Evolutionary conservation across 2,888 invertebrate species (phyloP).

Genomic region (Phorcus lineatus): DNA sequence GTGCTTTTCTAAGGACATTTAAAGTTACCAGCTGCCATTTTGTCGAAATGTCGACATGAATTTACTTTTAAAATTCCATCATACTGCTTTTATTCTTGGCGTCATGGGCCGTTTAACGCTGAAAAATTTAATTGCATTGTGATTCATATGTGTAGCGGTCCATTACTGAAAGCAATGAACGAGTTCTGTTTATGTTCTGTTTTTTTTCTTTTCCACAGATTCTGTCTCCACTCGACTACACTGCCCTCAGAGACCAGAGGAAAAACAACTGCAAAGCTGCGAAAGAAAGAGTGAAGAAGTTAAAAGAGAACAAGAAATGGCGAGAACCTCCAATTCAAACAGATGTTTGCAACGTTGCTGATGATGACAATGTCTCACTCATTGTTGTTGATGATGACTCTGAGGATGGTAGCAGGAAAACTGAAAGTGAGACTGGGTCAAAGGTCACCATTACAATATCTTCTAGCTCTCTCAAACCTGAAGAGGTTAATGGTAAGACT

Average conservation of each 20-base stretch:
- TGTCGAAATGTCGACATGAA: too few relatives aligned
- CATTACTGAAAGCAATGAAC: too few relatives aligned
- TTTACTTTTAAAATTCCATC: too few relatives aligned
- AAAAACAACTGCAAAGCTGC: slow-evolving; percentile 1
- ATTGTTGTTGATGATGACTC: background rate
- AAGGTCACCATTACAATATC: background rate
- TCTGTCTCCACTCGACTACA: background rate
- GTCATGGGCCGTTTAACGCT: too few relatives aligned
- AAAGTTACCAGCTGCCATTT: too few relatives aligned
- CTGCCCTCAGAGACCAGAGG: background rate
- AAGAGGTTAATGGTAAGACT: background rate
- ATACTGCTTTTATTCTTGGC: too few relatives aligned
- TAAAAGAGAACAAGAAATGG: slow-evolving; percentile 24
- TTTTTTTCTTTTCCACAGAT: background rate
- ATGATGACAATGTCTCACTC: background rate
- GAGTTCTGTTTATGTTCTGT: too few relatives aligned
- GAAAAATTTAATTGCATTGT: too few relatives aligned
- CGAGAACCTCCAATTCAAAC: background rate
- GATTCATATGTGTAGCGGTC: too few relatives aligned
- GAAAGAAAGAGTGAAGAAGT: slow-evolving; percentile 7
- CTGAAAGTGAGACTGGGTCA: background rate
- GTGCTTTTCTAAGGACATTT: too few relatives aligned
- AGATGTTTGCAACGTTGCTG: background rate
- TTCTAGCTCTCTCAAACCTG: background rate
- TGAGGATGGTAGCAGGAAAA: background rate